Evolutionary conservation across 23 tunicate genomes (phyloP), one percentile per base, ranked within the genome.

Genomic region (Phallusia fumigata): DNA sequence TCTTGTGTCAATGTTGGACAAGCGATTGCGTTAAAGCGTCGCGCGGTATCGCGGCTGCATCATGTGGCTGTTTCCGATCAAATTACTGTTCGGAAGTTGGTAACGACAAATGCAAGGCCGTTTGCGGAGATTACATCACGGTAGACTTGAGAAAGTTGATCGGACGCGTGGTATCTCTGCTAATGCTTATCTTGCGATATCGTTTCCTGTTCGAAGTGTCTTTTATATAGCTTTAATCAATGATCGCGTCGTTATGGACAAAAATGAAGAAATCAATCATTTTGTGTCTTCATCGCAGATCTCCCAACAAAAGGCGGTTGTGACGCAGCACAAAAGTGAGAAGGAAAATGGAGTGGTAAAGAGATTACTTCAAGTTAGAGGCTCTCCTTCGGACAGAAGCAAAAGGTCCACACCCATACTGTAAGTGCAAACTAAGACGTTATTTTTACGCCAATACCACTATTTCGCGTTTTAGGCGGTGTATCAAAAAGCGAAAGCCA

Each of bases 61-160:
- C 69, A 16, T 5, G 69, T 22, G 2, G 2, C 15, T 16, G 28
- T 58, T 58, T 13, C 69, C 69, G 26, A 58, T 58, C 69, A 58
- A 58, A 58, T 58, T 58, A 58, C 69, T 1, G 13, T 58, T 58
- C 69, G 69, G 69, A 58, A 58, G 69, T 58, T 16, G 28, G 69
- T 58, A 58, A 58, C 28, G 69, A 58, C 69, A 58, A 8, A 58
- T 22, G 69, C 69, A 24, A 11, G 69, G 47, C 28, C 69, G 69
- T 58, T 58, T 58, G 69, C 69, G 69, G 26, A 58, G 69, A 58
- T 58, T 58, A 58, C 69, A 58, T 58, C 69, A 58, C 69, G 5
- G 28, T 21, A 24, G 69, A 58, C 69, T 13, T 58, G 28, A 58
- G 47, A 58, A 58, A 21, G 69, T 58, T 13, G 15, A 51, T 51